A percentile compares a stretch with the other conserved stretches of the same genome.
These are phyloP conservation scores for Drosophila cardini DNA, from an alignment of 1,140 invertebrate species.

Conservation along the genomic window DNA sequence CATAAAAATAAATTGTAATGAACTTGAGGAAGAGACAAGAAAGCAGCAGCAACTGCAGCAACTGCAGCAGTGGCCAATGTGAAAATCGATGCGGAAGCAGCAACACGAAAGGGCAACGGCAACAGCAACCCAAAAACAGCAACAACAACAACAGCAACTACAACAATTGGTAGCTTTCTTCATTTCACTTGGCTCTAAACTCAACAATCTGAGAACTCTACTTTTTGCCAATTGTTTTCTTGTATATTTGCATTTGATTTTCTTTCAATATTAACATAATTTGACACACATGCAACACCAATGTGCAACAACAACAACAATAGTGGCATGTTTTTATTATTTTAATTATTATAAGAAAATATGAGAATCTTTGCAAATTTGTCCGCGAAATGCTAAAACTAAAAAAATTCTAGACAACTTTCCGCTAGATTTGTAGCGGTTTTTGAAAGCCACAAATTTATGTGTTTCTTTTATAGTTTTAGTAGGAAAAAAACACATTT, in stretches of 20 bases:
- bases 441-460: not conserved
- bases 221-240: conserved; percentile 40
- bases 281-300: conserved; percentile 53
- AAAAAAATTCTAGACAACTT: not conserved
- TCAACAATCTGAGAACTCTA: conserved; percentile 49
- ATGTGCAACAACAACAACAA: conserved; percentile 20
- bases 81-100: conserved; percentile 80
- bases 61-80: conserved; percentile 59
- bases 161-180: conserved; percentile 60
- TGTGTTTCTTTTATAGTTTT: not conserved
- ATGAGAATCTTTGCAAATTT: not conserved
- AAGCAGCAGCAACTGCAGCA: conserved; percentile 36
- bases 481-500: no score
- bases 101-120: conserved; percentile 60
- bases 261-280: conserved; percentile 63
- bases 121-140: conserved; percentile 39
- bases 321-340: not conserved
- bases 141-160: conserved; percentile 17
- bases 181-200: conserved; percentile 45
- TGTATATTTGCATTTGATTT: conserved; percentile 37
- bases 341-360: conserved; percentile 3
- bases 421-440: not conserved
- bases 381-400: not conserved
- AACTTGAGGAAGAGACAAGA: conserved; percentile 74
- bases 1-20: conserved; percentile 83